These are phyloP conservation scores for Sciurus niger DNA, from an alignment of 2,113 vertebrate genomes.

Conservation along the genomic window DNA sequence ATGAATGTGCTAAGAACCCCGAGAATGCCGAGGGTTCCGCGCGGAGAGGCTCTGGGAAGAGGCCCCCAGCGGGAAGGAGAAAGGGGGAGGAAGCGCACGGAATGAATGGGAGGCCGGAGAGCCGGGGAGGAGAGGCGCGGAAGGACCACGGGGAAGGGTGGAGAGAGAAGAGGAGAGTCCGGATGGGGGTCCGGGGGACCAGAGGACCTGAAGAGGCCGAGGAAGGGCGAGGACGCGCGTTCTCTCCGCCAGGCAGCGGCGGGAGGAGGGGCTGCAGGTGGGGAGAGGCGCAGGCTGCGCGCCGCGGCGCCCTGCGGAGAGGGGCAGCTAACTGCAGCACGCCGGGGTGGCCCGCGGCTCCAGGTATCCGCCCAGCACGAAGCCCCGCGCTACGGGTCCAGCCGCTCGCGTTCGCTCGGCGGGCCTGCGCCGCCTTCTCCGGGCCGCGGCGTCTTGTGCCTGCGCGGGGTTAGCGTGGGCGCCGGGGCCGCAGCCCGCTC, in stretches of 20 bases:
- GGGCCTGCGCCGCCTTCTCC: constrained; percentile 46
- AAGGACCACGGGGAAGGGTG: not conserved
- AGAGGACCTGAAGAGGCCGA: not conserved
- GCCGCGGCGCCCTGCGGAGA: constrained; percentile 42
- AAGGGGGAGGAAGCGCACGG: not conserved
- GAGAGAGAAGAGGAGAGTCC: not conserved
- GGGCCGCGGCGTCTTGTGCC: constrained; percentile 10
- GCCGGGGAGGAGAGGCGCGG: not conserved
- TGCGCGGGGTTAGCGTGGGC: constrained; percentile 67
- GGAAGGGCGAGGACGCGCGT: not conserved
- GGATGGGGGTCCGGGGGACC: not conserved
- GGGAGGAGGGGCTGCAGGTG: constrained; percentile 57
- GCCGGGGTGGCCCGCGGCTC: not conserved
- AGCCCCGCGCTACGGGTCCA: not conserved
- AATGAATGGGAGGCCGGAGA: constrained; percentile 63
- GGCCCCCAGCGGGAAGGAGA: not conserved
- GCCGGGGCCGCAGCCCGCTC: constrained; percentile 60
- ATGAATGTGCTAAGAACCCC: constrained; percentile 45
- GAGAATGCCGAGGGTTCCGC: not conserved
- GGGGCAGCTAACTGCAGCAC: constrained; percentile 43
- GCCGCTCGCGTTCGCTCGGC: not conserved
- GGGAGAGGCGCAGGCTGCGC: constrained; percentile 2
- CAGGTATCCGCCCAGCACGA: not conserved
- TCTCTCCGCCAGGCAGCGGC: not conserved
- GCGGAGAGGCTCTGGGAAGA: not conserved